These are phyloP conservation scores for Lasius fuliginosus DNA, from an alignment of 2,888 invertebrate genomes.

Conservation along the genomic window DNA sequence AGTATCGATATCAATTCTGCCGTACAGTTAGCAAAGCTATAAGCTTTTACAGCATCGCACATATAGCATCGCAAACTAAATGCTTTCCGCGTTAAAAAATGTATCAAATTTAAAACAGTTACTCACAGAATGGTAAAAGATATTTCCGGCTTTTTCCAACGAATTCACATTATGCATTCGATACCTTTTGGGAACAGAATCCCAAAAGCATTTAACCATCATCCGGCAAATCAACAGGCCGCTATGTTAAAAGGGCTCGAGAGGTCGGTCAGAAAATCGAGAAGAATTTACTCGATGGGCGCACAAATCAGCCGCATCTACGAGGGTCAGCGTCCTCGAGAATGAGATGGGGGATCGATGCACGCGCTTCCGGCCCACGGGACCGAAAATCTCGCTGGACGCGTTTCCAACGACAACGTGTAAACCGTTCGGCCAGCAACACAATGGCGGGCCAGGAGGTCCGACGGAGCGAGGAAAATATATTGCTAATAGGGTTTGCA, in stretches of 20 bases:
- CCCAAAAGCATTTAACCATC: constrained; percentile 9
- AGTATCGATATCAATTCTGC: background rate
- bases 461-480: constrained; percentile 80
- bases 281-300: constrained; percentile 32
- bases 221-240: constrained; percentile 47
- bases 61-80: background rate
- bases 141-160: background rate
- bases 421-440: constrained; percentile 75
- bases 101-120: background rate
- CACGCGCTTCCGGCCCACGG: constrained; percentile 44
- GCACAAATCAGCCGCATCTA: constrained; percentile 50
- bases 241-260: background rate
- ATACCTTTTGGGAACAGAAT: background rate
- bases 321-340: background rate
- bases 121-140: background rate
- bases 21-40: background rate
- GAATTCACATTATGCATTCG: background rate
- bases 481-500: constrained; percentile 84
- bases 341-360: constrained; percentile 54
- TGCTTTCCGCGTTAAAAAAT: background rate
- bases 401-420: constrained; percentile 76
- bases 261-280: constrained; percentile 30
- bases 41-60: background rate
- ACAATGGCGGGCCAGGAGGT: constrained; percentile 71
- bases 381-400: constrained; percentile 50